These are phyloP conservation scores for Eurytoma californica DNA, from an alignment of 2,888 invertebrate species.

Conservation along the genomic window DNA sequence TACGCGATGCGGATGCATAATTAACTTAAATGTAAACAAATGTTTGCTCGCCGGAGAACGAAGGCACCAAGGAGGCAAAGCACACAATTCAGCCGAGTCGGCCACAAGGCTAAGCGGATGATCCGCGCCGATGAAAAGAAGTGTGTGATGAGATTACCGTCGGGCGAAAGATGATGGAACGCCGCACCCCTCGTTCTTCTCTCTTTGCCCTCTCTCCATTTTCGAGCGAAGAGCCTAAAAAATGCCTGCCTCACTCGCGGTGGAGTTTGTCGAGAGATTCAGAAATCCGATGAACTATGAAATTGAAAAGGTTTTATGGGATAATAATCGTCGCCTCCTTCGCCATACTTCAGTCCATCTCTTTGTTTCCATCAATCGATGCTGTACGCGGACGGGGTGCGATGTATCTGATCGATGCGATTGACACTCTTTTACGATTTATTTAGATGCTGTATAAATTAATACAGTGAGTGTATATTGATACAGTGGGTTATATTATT, in stretches of 20 bases:
- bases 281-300: constrained; percentile 55
- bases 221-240: constrained; percentile 20
- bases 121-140: constrained; percentile 39
- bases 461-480: too few species aligned
- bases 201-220: not conserved
- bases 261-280: constrained; percentile 12
- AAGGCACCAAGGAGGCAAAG: constrained; percentile 26
- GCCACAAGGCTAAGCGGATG: constrained; percentile 42
- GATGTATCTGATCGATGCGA: too few species aligned
- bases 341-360: not conserved
- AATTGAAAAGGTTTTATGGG: constrained; percentile 54
- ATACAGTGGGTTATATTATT: too few species aligned
- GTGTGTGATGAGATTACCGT: constrained; percentile 50
- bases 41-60: constrained; percentile 38
- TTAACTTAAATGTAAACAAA: constrained; percentile 51
- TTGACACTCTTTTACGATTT: too few species aligned
- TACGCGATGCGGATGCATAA: not conserved
- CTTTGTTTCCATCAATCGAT: constrained; percentile 40
- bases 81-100: constrained; percentile 25
- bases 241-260: not conserved
- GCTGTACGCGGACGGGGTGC: not conserved
- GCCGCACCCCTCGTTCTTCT: constrained; percentile 10
- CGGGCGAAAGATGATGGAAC: constrained; percentile 42
- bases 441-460: too few species aligned
- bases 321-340: constrained; percentile 30